Evolutionary conservation across 2,888 invertebrate genomes (phyloP).

Genomic region (Pharmacophagus antenor): DNA sequence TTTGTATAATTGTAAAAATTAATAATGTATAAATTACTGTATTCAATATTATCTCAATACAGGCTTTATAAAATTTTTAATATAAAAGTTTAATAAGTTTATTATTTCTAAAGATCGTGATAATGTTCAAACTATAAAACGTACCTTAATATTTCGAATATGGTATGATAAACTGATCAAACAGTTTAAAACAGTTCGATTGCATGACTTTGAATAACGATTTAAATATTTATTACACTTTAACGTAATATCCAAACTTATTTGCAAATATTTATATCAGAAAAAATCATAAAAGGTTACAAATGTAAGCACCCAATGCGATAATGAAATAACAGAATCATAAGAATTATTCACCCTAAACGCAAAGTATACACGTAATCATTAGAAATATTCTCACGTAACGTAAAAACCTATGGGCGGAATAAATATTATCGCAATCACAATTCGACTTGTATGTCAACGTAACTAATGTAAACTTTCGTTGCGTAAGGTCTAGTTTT

Average conservation of each 20-base stretch:
- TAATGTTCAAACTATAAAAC: not conserved
- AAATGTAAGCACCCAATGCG: not conserved
- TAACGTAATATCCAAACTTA: not conserved
- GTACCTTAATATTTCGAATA: not conserved
- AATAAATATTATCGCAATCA: not conserved
- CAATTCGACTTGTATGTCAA: conserved; percentile 1
- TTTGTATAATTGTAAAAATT: too few relatives aligned
- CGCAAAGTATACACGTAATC: not conserved
- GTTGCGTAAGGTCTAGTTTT: conserved; percentile 14
- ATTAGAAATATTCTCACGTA: not conserved
- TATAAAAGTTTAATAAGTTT: too few relatives aligned
- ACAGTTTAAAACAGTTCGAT: not conserved
- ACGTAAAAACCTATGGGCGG: not conserved
- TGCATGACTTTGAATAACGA: not conserved
- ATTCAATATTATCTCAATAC: too few relatives aligned
- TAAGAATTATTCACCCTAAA: not conserved
- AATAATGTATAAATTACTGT: too few relatives aligned
- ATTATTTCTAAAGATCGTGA: not conserved
- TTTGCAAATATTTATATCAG: not conserved
- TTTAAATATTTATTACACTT: not conserved
- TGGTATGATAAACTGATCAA: not conserved
- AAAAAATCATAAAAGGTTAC: too few relatives aligned
- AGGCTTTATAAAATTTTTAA: too few relatives aligned
- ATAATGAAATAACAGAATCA: not conserved
- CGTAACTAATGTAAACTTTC: conserved; percentile 19